Percentiles rank a stretch among this genome's conserved stretches.
phyloP scores from a whole-genome alignment of 2,113 vertebrate genomes.

The Crotophaga sulcirostris region DNA sequence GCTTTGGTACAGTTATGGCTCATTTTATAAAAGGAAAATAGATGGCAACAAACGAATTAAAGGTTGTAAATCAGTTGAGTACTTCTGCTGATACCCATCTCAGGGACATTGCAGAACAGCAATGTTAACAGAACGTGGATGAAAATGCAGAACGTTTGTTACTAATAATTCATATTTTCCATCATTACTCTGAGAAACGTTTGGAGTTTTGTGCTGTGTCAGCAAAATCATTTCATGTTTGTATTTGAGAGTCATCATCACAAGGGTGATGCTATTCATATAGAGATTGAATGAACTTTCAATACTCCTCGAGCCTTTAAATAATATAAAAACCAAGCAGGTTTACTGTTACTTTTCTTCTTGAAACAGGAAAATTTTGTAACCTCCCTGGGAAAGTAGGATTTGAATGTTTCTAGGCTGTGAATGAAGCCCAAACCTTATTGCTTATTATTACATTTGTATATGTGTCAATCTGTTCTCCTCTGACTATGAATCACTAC shows the following conservation, averaged over 20 bases:
- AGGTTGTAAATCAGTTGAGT: constrained; percentile 57
- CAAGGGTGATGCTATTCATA: neutral
- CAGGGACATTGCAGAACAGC: neutral
- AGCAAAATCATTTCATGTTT: neutral
- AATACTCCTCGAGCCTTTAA: neutral
- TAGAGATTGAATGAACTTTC: neutral
- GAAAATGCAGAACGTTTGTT: constrained; percentile 15
- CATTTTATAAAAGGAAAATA: constrained; percentile 64
- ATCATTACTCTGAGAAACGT: neutral
- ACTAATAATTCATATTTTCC: constrained; percentile 22
- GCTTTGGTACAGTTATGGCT: neutral
- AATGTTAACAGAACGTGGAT: neutral
- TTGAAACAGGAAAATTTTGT: neutral
- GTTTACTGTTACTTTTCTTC: neutral
- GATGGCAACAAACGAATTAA: constrained; percentile 43
- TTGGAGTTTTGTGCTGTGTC: neutral
- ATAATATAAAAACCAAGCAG: neutral
- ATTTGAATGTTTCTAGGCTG: neutral
- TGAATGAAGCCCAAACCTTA: neutral
- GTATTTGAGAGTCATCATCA: neutral
- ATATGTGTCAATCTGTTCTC: neutral
- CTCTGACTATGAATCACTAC: neutral
- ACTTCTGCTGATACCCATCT: constrained; percentile 34
- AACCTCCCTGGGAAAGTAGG: neutral
- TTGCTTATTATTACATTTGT: neutral